Conservation (phyloP, 2,888 invertebrate species). For the Drosophila putrida region DNA sequence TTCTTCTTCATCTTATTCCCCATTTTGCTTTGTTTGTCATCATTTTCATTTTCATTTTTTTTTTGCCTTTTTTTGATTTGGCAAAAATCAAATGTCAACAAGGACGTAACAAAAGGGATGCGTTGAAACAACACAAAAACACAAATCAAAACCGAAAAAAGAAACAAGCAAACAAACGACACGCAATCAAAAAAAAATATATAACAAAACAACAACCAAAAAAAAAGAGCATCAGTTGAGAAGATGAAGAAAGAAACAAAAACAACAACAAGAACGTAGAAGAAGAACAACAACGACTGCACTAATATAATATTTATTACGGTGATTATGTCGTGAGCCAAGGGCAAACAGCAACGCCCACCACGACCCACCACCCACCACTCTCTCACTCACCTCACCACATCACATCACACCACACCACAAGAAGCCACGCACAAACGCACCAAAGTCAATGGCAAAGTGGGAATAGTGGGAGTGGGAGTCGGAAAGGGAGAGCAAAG, state of each 20-base stretch:
- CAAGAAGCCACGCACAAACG: slow-evolving; percentile 4
- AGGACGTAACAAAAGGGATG: slow-evolving; percentile 29
- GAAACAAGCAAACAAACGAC: slow-evolving; percentile 11
- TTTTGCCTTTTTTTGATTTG: slow-evolving; percentile 12
- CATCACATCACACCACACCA: not conserved
- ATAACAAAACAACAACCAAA: slow-evolving; percentile 5
- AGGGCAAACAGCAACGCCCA: slow-evolving; percentile 44
- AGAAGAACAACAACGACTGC: slow-evolving; percentile 48
- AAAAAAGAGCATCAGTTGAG: slow-evolving; percentile 16
- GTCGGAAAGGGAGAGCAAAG: too few species aligned
- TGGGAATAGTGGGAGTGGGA: slow-evolving; percentile 27
- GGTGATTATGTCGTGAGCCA: slow-evolving; percentile 69
- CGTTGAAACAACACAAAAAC: slow-evolving; percentile 21
- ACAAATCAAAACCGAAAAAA: slow-evolving; percentile 23
- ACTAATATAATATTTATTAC: slow-evolving; percentile 72
- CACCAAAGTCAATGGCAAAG: slow-evolving; percentile 34
- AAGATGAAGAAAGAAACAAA: slow-evolving; percentile 22
- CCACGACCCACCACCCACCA: not conserved
- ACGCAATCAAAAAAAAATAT: not conserved
- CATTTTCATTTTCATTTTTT: not conserved
- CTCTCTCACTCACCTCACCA: slow-evolving; percentile 1
- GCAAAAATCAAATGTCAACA: slow-evolving; percentile 53
- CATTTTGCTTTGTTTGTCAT: not conserved
- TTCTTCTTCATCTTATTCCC: not conserved
- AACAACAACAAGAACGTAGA: slow-evolving; percentile 11